A percentile compares a stretch with the other conserved stretches of the same genome.
Conservation (phyloP, 2,888 invertebrate genomes). For the Ormia ochracea region DNA sequence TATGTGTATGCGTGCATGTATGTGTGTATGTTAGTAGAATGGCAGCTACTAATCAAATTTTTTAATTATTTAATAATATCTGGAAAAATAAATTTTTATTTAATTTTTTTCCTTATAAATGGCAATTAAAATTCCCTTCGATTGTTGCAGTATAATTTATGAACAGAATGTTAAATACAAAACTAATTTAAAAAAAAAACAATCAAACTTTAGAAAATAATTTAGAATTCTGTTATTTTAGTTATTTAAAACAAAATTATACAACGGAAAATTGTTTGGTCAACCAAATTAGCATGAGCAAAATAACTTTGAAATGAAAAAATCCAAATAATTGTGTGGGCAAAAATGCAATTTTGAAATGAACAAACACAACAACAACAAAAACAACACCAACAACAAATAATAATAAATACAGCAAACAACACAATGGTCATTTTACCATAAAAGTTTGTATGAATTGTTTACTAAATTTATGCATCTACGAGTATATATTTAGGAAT, state of each 20-base stretch:
- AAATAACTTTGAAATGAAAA: neutral
- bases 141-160: no score
- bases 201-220: neutral
- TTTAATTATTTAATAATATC: no score
- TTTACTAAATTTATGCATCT: neutral
- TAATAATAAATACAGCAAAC: neutral
- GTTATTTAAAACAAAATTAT: neutral
- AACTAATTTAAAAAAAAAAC: neutral
- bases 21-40: no score
- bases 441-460: neutral
- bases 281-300: neutral
- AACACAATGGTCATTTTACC: neutral
- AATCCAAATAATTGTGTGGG: slow-evolving; percentile 4
- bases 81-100: no score
- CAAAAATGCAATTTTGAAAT: neutral
- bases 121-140: no score
- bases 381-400: no score
- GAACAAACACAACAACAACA: no score
- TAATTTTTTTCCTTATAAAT: no score
- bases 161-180: neutral
- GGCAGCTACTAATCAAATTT: no score
- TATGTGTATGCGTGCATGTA: no score
- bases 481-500: no score
- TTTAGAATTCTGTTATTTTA: neutral
- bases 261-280: neutral